Percentiles rank a stretch among this genome's conserved stretches.
Conservation (phyloP, 2,113 vertebrate genomes). For the Setophaga coronata region DNA sequence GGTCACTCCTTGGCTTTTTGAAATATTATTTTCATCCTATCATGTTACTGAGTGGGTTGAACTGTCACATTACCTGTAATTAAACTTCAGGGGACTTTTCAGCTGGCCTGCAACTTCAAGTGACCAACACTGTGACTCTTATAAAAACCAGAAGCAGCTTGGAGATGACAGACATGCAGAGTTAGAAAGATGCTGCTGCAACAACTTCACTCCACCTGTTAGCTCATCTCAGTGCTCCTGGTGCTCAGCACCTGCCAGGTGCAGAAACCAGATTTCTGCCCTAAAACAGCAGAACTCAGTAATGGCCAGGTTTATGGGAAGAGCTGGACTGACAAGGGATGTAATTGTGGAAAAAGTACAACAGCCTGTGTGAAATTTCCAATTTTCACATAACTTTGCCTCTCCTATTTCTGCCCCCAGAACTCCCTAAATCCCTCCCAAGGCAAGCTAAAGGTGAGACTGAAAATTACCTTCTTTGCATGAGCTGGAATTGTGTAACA, state of each 20-base stretch:
- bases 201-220: background rate
- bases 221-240: background rate
- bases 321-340: background rate
- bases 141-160: background rate
- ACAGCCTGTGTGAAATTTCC: background rate
- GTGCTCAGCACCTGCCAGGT: background rate
- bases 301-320: background rate
- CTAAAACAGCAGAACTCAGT: background rate
- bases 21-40: background rate
- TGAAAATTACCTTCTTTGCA: conserved; percentile 1
- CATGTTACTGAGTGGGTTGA: background rate
- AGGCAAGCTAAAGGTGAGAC: background rate
- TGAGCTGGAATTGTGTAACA: background rate
- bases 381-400: background rate
- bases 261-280: background rate
- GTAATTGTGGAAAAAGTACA: background rate
- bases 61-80: background rate
- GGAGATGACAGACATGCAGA: background rate
- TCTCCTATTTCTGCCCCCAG: background rate
- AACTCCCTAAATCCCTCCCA: background rate
- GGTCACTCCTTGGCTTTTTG: background rate
- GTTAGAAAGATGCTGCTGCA: background rate
- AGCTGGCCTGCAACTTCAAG: background rate
- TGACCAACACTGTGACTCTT: background rate
- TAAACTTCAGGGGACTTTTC: background rate